These are phyloP conservation scores for Scaptomyza polygonia DNA, from an alignment of 2,888 invertebrate species.

Conservation along the genomic window DNA sequence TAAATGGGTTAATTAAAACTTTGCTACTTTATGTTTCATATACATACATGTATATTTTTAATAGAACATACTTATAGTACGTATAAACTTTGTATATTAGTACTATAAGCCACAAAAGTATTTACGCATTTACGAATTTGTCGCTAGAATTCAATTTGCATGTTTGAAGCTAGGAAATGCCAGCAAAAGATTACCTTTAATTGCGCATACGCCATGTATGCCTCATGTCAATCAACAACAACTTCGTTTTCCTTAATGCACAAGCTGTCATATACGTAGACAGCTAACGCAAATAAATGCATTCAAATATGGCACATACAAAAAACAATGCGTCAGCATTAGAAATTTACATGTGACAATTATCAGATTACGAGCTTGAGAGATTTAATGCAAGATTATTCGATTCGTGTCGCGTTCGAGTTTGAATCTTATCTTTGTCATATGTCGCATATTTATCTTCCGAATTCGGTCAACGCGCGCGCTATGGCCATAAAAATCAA, in stretches of 20 bases:
- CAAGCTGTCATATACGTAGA: slow-evolving; percentile 43
- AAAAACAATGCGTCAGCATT: slow-evolving; percentile 55
- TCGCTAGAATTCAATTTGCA: slow-evolving; percentile 47
- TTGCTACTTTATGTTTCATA: slow-evolving; percentile 28
- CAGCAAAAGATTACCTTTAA: slow-evolving; percentile 60
- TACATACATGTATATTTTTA: too few species aligned
- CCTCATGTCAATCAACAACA: slow-evolving; percentile 62
- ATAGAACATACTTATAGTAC: slow-evolving; percentile 1
- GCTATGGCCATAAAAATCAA: slow-evolving; percentile 56
- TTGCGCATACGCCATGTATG: slow-evolving; percentile 76
- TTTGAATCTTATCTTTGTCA: slow-evolving; percentile 37
- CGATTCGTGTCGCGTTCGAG: slow-evolving; percentile 49
- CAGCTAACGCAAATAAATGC: slow-evolving; percentile 13
- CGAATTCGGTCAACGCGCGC: slow-evolving; percentile 71
- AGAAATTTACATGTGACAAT: slow-evolving; percentile 70
- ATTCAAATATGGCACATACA: slow-evolving; percentile 38
- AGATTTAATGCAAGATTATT: slow-evolving; percentile 53
- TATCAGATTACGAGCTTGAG: slow-evolving; percentile 41
- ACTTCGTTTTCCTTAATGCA: slow-evolving; percentile 54
- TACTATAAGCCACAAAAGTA: neutral
- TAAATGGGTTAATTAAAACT: slow-evolving; percentile 74
- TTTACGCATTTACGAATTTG: slow-evolving; percentile 16
- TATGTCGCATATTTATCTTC: slow-evolving; percentile 77
- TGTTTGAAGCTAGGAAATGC: slow-evolving; percentile 60
- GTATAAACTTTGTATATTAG: neutral